Conservation (phyloP, 2,113 vertebrate genomes). For the Atherinomorus stipes region DNA sequence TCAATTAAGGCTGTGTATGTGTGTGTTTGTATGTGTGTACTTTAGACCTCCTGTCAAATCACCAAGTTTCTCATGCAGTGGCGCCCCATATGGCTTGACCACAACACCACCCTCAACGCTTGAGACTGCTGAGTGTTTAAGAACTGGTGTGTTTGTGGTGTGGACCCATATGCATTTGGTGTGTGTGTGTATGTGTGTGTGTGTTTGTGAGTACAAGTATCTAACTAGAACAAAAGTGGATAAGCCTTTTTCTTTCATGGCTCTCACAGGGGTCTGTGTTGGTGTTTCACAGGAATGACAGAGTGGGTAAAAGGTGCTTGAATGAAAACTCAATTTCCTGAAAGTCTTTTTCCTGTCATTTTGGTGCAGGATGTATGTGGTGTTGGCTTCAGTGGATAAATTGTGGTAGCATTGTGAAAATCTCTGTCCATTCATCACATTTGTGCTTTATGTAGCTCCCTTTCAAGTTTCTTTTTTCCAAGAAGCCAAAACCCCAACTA, state of each 20-base stretch:
- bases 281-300: constrained; percentile 32
- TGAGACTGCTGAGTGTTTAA: constrained; percentile 67
- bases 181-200: constrained; percentile 34
- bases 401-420: constrained; percentile 59
- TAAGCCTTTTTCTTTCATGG: constrained; percentile 33
- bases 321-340: constrained; percentile 77
- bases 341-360: constrained; percentile 56
- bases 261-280: constrained; percentile 29
- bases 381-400: constrained; percentile 66
- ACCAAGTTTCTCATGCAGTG: constrained; percentile 62
- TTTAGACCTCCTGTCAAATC: constrained; percentile 72
- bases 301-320: constrained; percentile 48
- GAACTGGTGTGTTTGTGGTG: constrained; percentile 65
- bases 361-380: constrained; percentile 63
- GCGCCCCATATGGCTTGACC: constrained; percentile 77
- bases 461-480: constrained; percentile 57
- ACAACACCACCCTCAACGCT: constrained; percentile 72
- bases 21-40: constrained; percentile 54
- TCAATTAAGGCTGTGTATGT: constrained; percentile 79
- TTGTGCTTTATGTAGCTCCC: constrained; percentile 53
- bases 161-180: constrained; percentile 52
- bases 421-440: constrained; percentile 73
- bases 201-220: constrained; percentile 24
- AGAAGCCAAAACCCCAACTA: constrained; percentile 27
- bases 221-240: constrained; percentile 29